Conservation (phyloP, 2,113 vertebrate species). For the Micromys minutus region DNA sequence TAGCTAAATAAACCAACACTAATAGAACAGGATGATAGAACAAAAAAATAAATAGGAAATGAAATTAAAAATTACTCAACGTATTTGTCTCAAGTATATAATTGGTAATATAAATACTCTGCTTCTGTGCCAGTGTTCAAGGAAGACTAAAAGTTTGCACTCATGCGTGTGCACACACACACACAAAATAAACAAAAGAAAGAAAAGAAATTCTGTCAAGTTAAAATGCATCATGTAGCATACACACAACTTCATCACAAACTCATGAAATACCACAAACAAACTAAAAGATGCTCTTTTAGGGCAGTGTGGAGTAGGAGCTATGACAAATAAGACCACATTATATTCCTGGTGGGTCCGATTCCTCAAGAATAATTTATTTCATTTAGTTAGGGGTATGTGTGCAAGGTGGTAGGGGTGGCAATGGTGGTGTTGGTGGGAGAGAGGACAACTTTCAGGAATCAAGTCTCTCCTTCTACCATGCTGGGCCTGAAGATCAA, state of each 20-base stretch:
- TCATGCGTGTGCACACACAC: too few species aligned
- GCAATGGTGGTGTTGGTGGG: neutral
- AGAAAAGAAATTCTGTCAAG: neutral
- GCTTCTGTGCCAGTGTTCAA: neutral
- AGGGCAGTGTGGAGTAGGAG: neutral
- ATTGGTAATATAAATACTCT: neutral
- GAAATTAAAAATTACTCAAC: constrained; percentile 13
- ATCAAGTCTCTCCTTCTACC: neutral
- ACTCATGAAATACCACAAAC: neutral
- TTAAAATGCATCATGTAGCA: neutral
- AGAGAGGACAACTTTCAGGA: neutral
- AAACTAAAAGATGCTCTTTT: neutral
- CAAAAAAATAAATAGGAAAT: constrained; percentile 13
- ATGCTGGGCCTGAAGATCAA: neutral
- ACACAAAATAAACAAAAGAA: neutral
- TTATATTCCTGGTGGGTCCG: neutral
- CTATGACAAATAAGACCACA: neutral
- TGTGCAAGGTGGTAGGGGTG: too few species aligned
- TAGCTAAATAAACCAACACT: constrained; percentile 9
- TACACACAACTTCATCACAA: neutral
- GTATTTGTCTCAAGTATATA: neutral
- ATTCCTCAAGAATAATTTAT: neutral
- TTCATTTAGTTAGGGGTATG: neutral
- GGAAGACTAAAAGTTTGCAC: neutral
- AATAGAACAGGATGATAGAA: neutral